A percentile compares a stretch with the other conserved stretches of the same genome.
phyloP scores from a whole-genome alignment of 2,797 vertebrate genomes.

The Champsocephalus esox region DNA sequence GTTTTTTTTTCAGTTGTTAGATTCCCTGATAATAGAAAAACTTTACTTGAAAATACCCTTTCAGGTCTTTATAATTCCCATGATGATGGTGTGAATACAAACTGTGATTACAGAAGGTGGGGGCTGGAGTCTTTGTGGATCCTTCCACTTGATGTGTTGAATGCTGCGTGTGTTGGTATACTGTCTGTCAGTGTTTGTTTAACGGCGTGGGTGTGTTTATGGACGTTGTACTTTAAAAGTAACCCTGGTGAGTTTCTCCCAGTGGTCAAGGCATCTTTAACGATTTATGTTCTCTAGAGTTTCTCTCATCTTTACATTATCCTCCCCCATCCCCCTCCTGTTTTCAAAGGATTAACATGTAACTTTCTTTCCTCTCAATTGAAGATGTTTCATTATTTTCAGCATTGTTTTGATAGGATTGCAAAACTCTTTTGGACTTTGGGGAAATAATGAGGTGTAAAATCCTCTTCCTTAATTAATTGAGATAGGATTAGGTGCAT shows the following conservation, averaged over 20 bases:
- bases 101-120: not conserved
- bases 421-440: constrained; percentile 4
- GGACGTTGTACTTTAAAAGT: constrained; percentile 58
- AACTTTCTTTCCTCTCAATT: constrained; percentile 3
- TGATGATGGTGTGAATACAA: constrained; percentile 27
- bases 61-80: constrained; percentile 25
- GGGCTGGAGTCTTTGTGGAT: not conserved
- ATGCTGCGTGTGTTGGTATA: constrained; percentile 44
- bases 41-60: constrained; percentile 42
- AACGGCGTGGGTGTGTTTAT: constrained; percentile 55
- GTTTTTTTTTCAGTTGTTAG: constrained; percentile 38
- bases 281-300: constrained; percentile 66
- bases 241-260: constrained; percentile 47
- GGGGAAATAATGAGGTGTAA: not conserved
- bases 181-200: constrained; percentile 42
- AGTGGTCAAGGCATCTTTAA: constrained; percentile 58
- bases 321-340: constrained; percentile 15
- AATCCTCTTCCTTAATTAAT: constrained; percentile 19
- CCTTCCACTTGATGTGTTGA: not conserved
- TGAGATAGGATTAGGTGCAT: constrained; percentile 7
- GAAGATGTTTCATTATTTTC: not conserved
- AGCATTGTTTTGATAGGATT: not conserved
- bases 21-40: constrained; percentile 53
- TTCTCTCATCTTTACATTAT: constrained; percentile 35
- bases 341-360: constrained; percentile 28